Base-by-base conservation (phyloP, 2,113 vertebrate genomes). In the Odobenus rosmarus region DNA sequence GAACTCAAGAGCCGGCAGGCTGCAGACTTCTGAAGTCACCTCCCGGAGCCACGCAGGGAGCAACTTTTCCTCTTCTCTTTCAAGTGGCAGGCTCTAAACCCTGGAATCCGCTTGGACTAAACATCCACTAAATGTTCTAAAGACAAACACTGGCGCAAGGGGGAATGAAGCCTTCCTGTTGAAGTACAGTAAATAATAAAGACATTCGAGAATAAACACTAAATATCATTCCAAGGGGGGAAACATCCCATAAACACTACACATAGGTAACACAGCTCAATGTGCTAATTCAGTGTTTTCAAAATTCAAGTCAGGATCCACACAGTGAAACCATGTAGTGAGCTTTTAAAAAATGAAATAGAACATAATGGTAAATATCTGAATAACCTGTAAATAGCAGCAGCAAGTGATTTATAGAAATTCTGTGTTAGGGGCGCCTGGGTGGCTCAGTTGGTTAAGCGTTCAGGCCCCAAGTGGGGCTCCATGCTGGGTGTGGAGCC, bases 1-100 rank as follows among this genome's bases (percentile, higher is more conserved):
- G 87, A 96, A 96, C 95, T 92, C 80, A 16, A 93, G 95, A 93
- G 11, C 80, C 93, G 62, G 94, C 81, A 2, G 2, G 85, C 95
- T 87, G 90, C 84, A 93, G 93, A 49, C 92, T 81, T 86, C 93
- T 79, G 57, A 83, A 96, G 8, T 80, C 51, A 62, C 74, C 97
- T 79, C 72, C 49, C 19, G 64, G 1, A 33, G 93, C 95, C 46
- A 15, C 6, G 5, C 2, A 31, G 31, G 46, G 81, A 81, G 53
- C 95, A 1, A 64, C 77, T 67, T 94, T 81, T 81, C 4, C 19
- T 71, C 49, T 33, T 10, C n/a, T 72, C 61, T n/a, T 46, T 46
- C 1, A 88, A 76, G 19, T 59, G 23, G 72, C 62, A 76, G 36
- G 24, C 46, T 61, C 26, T 5, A 69, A 79, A 62, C 28, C n/a